Evolutionary conservation across 2,797 vertebrate genomes (phyloP), one percentile per base, ranked within the genome.

Genomic region (Podargus strigoides): DNA sequence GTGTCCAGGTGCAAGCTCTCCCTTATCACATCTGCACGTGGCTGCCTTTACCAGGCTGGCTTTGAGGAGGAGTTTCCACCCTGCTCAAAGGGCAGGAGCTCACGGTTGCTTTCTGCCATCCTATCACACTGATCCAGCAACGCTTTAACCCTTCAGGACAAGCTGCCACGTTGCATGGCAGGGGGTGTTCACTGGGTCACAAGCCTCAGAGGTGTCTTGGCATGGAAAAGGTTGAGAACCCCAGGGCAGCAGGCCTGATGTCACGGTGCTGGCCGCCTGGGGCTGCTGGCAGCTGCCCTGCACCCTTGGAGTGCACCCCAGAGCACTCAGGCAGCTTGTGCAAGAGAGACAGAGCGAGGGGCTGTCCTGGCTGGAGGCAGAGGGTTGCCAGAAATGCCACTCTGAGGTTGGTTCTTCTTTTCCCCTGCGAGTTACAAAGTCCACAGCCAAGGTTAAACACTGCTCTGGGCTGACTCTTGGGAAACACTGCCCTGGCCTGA

Each of bases 41-140:
- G 70, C 76, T 63, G 34, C n/a, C 47, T n/a, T 39, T 55, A 26
- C 23, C 52, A 36, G 44, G 62, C 88, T 70, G 19, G 5, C 56
- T 52, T 20, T 3, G 36, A 81, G 82, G 20, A 4, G 47, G 47
- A 63, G n/a, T 44, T 82, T 73, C 80, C 50, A 55, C 47, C 55
- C 67, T 84, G 88, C 46, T 76, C 86, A 80, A 80, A 94, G 89
- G 89, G 84, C 90, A 93, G 63, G 67, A 63, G 85, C 76, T 74
- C 64, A 19, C 28, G 6, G 53, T n/a, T 44, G n/a, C 70, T 62
- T 62, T 59, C n/a, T 58, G 53, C 84, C 42, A 34, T 52, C 30
- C 41, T 18, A 85, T 44, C 64, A 12, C 44, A 27, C 1, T 2
- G 56, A 69, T 39, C 68, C 56, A 56, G 37, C 88, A 41, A 22